Evolutionary conservation across 2,113 vertebrate genomes (phyloP).

Genomic region (Oophaga pumilio): DNA sequence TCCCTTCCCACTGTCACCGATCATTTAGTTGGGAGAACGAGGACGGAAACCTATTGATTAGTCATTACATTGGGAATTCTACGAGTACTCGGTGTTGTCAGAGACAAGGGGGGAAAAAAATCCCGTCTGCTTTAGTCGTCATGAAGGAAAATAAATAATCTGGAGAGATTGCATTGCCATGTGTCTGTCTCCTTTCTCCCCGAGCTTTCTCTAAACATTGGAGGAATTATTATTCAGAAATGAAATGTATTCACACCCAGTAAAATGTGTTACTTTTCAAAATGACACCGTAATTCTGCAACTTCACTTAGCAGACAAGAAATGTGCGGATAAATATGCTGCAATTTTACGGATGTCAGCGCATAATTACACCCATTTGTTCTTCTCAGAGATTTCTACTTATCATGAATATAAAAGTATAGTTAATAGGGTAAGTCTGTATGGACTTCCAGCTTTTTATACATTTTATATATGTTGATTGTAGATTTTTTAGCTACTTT

Average conservation of each 20-base stretch:
- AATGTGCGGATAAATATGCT: background rate
- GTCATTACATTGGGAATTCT: background rate
- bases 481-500: background rate
- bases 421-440: background rate
- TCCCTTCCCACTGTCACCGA: too few relatives aligned
- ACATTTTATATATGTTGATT: background rate
- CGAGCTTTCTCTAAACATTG: background rate
- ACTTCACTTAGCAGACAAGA: constrained; percentile 10
- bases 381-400: background rate
- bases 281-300: constrained; percentile 6
- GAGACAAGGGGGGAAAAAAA: background rate
- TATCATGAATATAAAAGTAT: background rate
- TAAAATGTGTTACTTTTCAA: constrained; percentile 2
- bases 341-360: background rate
- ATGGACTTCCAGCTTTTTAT: background rate
- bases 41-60: background rate
- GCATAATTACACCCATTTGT: constrained; percentile 17
- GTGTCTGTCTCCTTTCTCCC: background rate
- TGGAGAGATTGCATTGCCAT: background rate
- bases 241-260: background rate
- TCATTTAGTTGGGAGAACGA: too few relatives aligned
- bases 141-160: background rate
- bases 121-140: background rate
- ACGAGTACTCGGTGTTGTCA: background rate
- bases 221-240: background rate